Conservation (phyloP, 1,140 invertebrate species). For the Acarapis woodi region DNA sequence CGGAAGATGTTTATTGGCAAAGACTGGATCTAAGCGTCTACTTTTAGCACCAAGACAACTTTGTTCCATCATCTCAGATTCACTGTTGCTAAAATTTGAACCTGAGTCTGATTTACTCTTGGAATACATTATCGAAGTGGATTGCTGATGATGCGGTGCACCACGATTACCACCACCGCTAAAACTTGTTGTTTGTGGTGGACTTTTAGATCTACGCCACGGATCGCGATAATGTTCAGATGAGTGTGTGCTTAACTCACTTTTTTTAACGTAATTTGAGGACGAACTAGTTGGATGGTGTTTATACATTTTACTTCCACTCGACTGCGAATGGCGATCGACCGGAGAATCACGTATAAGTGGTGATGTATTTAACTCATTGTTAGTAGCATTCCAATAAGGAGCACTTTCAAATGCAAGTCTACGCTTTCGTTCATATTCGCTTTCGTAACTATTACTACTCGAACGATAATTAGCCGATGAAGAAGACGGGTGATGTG, state of each 20-base stretch:
- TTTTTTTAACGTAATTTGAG: no score
- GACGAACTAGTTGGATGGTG: not conserved
- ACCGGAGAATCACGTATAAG: not conserved
- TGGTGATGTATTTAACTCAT: constrained; percentile 1
- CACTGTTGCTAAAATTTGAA: not conserved
- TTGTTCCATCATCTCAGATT: not conserved
- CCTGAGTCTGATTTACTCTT: not conserved
- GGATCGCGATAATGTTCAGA: constrained; percentile 8
- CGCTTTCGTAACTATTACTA: constrained; percentile 1
- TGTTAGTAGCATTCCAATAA: no score
- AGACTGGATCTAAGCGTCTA: not conserved
- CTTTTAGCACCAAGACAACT: not conserved
- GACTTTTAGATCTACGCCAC: constrained; percentile 11
- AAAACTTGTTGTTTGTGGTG: not conserved
- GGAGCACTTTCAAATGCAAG: constrained; percentile 10
- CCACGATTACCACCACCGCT: not conserved
- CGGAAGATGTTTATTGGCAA: not conserved
- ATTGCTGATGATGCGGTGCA: no score
- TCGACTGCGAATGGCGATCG: not conserved
- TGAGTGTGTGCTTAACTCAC: no score
- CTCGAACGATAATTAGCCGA: no score
- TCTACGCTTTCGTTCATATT: constrained; percentile 7
- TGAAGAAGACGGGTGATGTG: not conserved
- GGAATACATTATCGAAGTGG: not conserved
- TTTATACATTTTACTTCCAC: not conserved